Conservation (phyloP, 2,797 vertebrate genomes). For the Bradypodion ventrale region DNA sequence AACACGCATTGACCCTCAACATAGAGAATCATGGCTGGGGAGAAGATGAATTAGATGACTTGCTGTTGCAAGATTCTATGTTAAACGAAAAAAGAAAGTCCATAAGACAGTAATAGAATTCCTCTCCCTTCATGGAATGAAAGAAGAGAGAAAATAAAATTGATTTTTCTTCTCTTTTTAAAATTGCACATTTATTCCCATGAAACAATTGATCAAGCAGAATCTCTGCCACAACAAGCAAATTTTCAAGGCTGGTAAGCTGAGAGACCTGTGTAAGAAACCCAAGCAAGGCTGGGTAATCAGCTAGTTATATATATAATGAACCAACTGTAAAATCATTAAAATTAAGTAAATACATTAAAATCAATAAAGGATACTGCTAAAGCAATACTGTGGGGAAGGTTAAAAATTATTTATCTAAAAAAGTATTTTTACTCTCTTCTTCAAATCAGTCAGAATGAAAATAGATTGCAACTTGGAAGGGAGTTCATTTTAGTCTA, state of each 20-base stretch:
- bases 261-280: neutral
- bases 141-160: neutral
- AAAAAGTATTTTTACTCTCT: too few species aligned
- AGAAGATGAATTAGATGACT: slow-evolving; percentile 19
- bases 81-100: neutral
- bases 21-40: neutral
- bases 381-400: too few species aligned
- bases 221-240: neutral
- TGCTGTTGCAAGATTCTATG: neutral
- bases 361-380: too few species aligned
- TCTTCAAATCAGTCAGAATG: too few species aligned
- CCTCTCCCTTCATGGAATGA: neutral
- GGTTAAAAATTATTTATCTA: too few species aligned
- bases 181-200: neutral
- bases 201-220: neutral
- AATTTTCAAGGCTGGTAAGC: neutral
- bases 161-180: too few species aligned
- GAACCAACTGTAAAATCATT: too few species aligned
- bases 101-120: neutral
- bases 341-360: too few species aligned
- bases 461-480: too few species aligned
- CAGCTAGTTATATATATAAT: too few species aligned
- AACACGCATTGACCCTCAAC: slow-evolving; percentile 1
- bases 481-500: too few species aligned
- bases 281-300: too few species aligned